Evolutionary conservation across 2,797 vertebrate genomes (phyloP).

Genomic region (Sebastes hubbsi): DNA sequence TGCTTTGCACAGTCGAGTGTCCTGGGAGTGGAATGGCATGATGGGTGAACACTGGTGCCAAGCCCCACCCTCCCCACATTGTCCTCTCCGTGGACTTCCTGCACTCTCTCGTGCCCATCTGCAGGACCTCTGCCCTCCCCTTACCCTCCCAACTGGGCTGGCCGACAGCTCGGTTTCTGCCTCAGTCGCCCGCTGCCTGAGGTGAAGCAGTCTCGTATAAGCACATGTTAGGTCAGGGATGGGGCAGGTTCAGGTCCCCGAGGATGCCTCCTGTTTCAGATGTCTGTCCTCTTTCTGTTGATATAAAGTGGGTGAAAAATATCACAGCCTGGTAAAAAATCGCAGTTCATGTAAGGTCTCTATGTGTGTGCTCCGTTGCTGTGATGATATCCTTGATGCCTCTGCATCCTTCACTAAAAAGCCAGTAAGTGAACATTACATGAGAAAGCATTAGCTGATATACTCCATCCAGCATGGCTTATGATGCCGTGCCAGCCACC

Average conservation of each 20-base stretch:
- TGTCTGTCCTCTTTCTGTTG: conserved; percentile 44
- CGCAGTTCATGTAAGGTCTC: conserved; percentile 68
- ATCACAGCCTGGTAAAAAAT: conserved; percentile 66
- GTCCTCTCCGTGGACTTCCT: conserved; percentile 81
- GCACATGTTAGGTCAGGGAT: conserved; percentile 47
- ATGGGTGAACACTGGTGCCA: conserved; percentile 81
- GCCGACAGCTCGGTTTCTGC: conserved; percentile 32
- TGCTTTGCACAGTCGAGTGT: conserved; percentile 84
- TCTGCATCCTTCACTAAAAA: conserved; percentile 29
- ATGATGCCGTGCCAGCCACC: conserved; percentile 62
- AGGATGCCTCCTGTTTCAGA: conserved; percentile 30
- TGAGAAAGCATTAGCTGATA: conserved; percentile 57
- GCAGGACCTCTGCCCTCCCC: conserved; percentile 67
- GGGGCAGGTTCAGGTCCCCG: conserved; percentile 44
- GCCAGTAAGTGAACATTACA: conserved; percentile 21
- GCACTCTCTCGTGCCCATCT: conserved; percentile 65
- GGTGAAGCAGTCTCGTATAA: conserved; percentile 56
- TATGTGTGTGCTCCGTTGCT: conserved; percentile 6
- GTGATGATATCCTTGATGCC: conserved; percentile 11
- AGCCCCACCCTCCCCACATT: conserved; percentile 83
- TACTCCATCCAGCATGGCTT: conserved; percentile 41
- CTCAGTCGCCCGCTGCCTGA: conserved; percentile 24
- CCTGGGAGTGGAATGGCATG: conserved; percentile 87
- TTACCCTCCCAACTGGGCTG: conserved; percentile 47
- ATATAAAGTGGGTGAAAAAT: conserved; percentile 65